Conservation (phyloP, 2,888 invertebrate species). For the Andrena fulva region DNA sequence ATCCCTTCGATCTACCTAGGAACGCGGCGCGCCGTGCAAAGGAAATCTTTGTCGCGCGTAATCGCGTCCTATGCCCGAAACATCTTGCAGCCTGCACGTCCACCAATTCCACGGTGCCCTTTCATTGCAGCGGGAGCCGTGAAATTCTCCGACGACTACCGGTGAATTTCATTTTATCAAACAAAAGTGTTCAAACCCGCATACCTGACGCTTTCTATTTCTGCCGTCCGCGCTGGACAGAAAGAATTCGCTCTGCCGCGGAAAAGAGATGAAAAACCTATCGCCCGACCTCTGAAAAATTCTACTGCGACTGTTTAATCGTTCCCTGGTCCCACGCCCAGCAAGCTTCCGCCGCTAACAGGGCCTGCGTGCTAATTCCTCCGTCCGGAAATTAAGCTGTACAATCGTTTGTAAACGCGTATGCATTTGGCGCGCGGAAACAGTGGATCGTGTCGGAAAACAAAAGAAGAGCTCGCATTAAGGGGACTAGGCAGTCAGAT, state of each 20-base stretch:
- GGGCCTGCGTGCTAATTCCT: conserved; percentile 5
- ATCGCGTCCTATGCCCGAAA: background rate
- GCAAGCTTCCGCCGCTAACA: background rate
- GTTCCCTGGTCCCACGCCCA: background rate
- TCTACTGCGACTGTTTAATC: conserved; percentile 3
- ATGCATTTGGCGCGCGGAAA: background rate
- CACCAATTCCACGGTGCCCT: background rate
- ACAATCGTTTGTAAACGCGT: background rate
- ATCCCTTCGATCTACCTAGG: too few species aligned
- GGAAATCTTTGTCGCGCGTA: background rate
- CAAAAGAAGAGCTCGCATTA: conserved; percentile 19
- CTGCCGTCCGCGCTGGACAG: conserved; percentile 42
- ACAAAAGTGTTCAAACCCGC: conserved; percentile 53
- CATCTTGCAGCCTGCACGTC: conserved; percentile 2
- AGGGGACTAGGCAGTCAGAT: too few species aligned
- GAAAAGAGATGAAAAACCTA: background rate
- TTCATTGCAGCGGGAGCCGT: conserved; percentile 1
- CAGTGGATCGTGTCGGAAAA: background rate
- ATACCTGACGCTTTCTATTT: conserved; percentile 22
- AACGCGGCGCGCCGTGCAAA: background rate
- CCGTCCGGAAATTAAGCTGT: background rate
- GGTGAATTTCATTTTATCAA: conserved; percentile 67
- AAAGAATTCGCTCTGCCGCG: conserved; percentile 36
- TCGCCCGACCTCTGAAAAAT: background rate
- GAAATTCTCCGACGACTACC: conserved; percentile 58